Conservation (phyloP, 2,888 invertebrate species). For the Heliothis peltigera region DNA sequence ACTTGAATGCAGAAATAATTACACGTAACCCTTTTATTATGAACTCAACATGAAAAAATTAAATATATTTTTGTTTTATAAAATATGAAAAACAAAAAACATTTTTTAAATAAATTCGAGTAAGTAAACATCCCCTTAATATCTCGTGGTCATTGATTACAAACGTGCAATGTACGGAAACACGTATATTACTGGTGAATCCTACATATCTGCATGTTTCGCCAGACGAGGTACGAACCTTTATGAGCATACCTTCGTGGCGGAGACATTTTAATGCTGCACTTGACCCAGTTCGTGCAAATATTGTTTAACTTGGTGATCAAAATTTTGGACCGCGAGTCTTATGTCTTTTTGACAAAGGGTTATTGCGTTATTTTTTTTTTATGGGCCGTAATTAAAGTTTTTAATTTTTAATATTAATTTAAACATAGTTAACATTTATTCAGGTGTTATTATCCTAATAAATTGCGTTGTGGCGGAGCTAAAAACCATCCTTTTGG, state of each 20-base stretch:
- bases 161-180: constrained; percentile 43
- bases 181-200: constrained; percentile 29
- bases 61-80: too few species aligned
- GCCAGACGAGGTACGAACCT: constrained; percentile 17
- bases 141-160: constrained; percentile 28
- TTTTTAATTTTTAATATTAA: too few species aligned
- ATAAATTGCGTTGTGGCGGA: too few species aligned
- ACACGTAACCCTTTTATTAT: too few species aligned
- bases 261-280: constrained; percentile 30
- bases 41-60: too few species aligned
- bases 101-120: not conserved
- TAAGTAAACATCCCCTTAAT: constrained; percentile 34
- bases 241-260: constrained; percentile 29
- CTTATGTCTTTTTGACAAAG: constrained; percentile 11
- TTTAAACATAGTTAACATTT: too few species aligned
- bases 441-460: too few species aligned
- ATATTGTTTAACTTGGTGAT: constrained; percentile 16
- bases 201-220: constrained; percentile 43
- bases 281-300: constrained; percentile 48
- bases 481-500: too few species aligned
- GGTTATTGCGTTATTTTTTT: not conserved
- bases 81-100: not conserved
- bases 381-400: not conserved
- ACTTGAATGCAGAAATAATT: too few species aligned
- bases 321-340: not conserved